Conservation (phyloP, 2,797 vertebrate genomes). For the Protonibea diacanthus region DNA sequence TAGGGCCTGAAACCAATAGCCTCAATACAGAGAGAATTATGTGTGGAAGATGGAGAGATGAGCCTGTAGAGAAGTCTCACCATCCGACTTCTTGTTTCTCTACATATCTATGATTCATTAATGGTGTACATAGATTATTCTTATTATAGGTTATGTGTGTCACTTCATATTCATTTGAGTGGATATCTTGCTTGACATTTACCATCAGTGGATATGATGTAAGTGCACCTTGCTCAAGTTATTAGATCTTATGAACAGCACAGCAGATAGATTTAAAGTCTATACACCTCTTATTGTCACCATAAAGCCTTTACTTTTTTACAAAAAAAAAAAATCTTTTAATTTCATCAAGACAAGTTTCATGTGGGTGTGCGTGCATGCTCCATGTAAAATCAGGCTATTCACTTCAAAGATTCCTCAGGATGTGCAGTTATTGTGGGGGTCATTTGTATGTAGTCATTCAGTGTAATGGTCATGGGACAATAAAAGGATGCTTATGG, state of each 20-base stretch:
- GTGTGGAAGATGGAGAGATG: slow-evolving; percentile 25
- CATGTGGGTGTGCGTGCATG: neutral
- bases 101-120: neutral
- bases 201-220: neutral
- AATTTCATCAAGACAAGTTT: slow-evolving; percentile 1
- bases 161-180: neutral
- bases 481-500: slow-evolving; percentile 80
- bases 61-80: neutral
- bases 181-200: neutral
- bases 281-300: neutral
- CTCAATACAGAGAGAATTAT: slow-evolving; percentile 52
- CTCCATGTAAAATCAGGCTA: neutral
- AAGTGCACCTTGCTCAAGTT: neutral
- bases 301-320: neutral
- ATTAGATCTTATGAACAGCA: neutral
- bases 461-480: slow-evolving; percentile 73
- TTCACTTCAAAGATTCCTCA: slow-evolving; percentile 38
- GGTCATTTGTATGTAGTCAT: slow-evolving; percentile 59
- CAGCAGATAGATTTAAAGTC: neutral
- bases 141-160: neutral
- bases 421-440: slow-evolving; percentile 50
- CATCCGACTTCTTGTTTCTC: neutral
- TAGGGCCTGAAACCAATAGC: slow-evolving; percentile 51
- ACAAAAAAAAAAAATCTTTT: slow-evolving; percentile 8
- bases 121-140: neutral